Percentiles rank a stretch among this genome's conserved stretches.
Evolutionary conservation across 2,888 invertebrate genomes (phyloP).

Genomic region (Copidosoma aretas): DNA sequence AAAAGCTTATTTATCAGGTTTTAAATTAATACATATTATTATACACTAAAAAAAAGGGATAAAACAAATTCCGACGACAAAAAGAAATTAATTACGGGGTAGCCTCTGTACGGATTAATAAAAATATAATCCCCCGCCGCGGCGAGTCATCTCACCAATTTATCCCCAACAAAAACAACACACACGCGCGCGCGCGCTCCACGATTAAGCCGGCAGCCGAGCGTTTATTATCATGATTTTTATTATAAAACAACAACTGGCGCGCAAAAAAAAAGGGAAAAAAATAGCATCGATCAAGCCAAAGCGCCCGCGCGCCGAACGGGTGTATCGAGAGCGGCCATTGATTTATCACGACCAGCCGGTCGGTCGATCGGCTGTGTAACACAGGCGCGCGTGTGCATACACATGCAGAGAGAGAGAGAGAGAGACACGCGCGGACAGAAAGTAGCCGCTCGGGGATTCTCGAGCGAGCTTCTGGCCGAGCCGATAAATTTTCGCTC

Average conservation of each 20-base stretch:
- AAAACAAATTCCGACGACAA: too few species aligned
- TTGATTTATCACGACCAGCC: slow-evolving; percentile 27
- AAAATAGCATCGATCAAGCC: background rate
- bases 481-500: slow-evolving; percentile 40
- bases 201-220: background rate
- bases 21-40: too few species aligned
- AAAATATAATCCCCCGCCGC: too few species aligned
- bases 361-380: slow-evolving; percentile 14
- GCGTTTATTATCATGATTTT: background rate
- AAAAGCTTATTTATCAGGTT: too few species aligned
- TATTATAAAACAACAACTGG: background rate
- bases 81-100: too few species aligned
- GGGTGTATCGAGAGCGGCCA: slow-evolving; percentile 26
- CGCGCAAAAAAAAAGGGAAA: background rate
- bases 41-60: too few species aligned
- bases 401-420: background rate
- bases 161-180: background rate
- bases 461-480: slow-evolving; percentile 9
- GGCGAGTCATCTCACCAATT: too few species aligned
- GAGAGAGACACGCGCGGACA: background rate
- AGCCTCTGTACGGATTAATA: too few species aligned
- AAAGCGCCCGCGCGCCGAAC: slow-evolving; percentile 21
- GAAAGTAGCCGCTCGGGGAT: slow-evolving; percentile 36
- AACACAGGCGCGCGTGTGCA: slow-evolving; percentile 15
- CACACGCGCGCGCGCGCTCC: background rate